A percentile compares a stretch with the other conserved stretches of the same genome.
These are phyloP conservation scores for Phyllopteryx taeniolatus DNA, from an alignment of 2,113 vertebrate genomes.

Conservation along the genomic window DNA sequence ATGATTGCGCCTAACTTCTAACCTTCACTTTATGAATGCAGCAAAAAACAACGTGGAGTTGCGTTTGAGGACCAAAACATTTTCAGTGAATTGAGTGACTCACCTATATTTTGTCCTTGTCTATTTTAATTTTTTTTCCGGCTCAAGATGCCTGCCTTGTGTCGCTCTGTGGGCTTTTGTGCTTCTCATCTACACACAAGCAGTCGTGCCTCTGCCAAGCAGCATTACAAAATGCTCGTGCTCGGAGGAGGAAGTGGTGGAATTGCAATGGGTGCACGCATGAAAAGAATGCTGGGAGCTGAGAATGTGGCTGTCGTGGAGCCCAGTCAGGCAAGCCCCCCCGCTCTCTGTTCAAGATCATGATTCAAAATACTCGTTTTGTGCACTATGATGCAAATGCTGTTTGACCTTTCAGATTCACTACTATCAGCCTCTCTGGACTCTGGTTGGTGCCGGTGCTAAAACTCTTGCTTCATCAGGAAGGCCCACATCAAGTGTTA, in stretches of 20 bases:
- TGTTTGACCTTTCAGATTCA: constrained; percentile 55
- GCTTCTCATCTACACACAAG: constrained; percentile 54
- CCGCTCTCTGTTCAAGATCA: background rate
- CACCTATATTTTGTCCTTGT: background rate
- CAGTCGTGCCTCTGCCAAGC: constrained; percentile 67
- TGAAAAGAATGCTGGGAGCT: constrained; percentile 88
- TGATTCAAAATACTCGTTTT: background rate
- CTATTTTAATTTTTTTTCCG: background rate
- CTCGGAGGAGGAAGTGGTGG: constrained; percentile 89
- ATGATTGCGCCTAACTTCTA: background rate
- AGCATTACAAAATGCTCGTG: constrained; percentile 87
- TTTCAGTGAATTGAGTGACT: background rate
- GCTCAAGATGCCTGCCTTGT: constrained; percentile 53
- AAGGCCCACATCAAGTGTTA: constrained; percentile 77
- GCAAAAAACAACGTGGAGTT: background rate
- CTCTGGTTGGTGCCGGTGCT: constrained; percentile 89
- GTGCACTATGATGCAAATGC: background rate
- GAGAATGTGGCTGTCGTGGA: constrained; percentile 89
- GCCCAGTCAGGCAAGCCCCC: constrained; percentile 80
- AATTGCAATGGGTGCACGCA: constrained; percentile 88
- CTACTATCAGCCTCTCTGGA: constrained; percentile 97
- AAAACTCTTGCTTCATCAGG: constrained; percentile 79
- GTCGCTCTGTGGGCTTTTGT: constrained; percentile 21
- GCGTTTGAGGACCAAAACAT: background rate
- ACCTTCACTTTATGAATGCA: background rate